Percentiles rank a stretch among this genome's conserved stretches.
phyloP scores from a whole-genome alignment of 1,140 invertebrate species.

The Saccostrea cuccullata region DNA sequence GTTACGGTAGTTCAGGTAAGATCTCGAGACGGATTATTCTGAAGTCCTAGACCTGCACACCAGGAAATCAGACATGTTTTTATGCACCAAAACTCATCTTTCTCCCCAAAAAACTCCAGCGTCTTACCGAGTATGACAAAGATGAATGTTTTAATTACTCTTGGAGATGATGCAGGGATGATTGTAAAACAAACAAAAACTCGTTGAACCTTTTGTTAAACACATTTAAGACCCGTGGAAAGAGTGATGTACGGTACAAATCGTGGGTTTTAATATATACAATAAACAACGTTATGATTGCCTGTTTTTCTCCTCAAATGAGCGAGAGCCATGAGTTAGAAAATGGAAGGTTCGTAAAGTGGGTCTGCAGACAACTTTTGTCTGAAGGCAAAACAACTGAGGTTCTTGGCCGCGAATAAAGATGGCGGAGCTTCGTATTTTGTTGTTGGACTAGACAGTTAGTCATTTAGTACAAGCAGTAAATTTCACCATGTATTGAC shows the following conservation, averaged over 20 bases:
- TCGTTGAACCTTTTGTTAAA: slow-evolving; percentile 36
- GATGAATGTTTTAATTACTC: slow-evolving; percentile 26
- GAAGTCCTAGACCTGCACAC: neutral
- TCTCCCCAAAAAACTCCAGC: neutral
- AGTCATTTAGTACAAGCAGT: neutral
- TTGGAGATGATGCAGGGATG: slow-evolving; percentile 9
- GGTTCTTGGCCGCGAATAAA: neutral
- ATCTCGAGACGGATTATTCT: neutral
- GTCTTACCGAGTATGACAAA: slow-evolving; percentile 5
- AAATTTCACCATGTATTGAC: neutral
- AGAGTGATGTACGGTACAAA: slow-evolving; percentile 23
- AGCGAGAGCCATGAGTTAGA: neutral
- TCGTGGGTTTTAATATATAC: slow-evolving; percentile 18
- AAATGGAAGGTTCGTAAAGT: neutral
- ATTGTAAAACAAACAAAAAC: slow-evolving; percentile 38
- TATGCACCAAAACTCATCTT: slow-evolving; percentile 14
- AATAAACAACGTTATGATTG: neutral
- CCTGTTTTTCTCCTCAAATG: neutral
- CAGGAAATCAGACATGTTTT: neutral
- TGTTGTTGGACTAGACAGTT: neutral
- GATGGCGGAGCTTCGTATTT: neutral
- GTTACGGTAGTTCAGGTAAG: neutral
- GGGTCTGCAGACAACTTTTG: neutral
- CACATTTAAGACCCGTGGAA: neutral
- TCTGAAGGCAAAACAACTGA: neutral